phyloP scores from a whole-genome alignment of 2,113 vertebrate genomes.

The Grammomys surdaster region DNA sequence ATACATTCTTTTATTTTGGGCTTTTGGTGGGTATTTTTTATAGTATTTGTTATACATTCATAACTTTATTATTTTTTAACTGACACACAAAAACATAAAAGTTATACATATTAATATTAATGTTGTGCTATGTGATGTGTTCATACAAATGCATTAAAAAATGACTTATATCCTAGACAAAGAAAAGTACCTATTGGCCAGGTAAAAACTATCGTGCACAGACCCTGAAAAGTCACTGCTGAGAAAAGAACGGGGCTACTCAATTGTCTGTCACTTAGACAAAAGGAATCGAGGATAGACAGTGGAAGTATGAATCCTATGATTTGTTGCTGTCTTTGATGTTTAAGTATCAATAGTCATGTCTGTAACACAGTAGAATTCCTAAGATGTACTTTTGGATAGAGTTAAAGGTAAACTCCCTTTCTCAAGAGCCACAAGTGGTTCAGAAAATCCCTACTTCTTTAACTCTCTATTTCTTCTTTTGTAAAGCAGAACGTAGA shows the following conservation, averaged over 20 bases:
- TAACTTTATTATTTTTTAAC: neutral
- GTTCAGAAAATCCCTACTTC: neutral
- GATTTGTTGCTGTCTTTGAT: neutral
- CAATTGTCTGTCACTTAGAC: slow-evolving; percentile 18
- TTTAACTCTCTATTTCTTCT: neutral
- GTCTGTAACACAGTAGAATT: neutral
- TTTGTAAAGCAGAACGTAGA: neutral
- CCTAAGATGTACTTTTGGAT: neutral
- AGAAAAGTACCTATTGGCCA: neutral
- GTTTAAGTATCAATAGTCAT: neutral
- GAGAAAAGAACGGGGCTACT: neutral
- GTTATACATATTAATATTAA: neutral
- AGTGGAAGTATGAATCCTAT: neutral
- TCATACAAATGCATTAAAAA: neutral
- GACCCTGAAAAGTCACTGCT: neutral
- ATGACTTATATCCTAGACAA: neutral
- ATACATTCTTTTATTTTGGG: slow-evolving; percentile 10
- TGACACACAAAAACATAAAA: neutral
- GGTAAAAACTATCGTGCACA: neutral
- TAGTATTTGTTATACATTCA: neutral
- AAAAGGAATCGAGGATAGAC: neutral
- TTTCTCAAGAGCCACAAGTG: neutral
- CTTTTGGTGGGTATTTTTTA: neutral
- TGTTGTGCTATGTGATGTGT: neutral
- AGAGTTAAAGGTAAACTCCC: neutral